Base-by-base conservation (phyloP, 2,888 invertebrate species). In the Apamea crenata region DNA sequence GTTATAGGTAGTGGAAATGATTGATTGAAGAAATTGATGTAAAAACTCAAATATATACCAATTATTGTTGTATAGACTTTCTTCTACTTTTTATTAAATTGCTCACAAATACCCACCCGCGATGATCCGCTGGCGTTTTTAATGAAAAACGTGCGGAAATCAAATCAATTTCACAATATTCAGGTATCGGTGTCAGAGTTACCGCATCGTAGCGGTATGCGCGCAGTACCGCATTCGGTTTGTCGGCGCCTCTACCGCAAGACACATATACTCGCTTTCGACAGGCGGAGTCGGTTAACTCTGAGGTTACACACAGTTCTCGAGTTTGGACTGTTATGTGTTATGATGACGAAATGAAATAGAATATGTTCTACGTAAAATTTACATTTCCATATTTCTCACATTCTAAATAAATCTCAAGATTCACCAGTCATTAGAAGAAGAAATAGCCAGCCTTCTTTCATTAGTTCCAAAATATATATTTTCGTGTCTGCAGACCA, bases 241-340 rank as follows among this genome's bases (percentile, higher is more conserved):
- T 90, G 84, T 89, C 86, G 86, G 87, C 88, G 84, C 32, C 82
- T 65, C 66, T 84, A 90, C 90, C 90, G 87, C 91, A 90, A 86
- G 85, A 81, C 86, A 87, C 79, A 87, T 77, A 89, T 88, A 86
- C 83, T 89, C 86, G 70, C 90, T 90, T 88, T 90, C 84, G 73
- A 82, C 89, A 77, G 79, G 68, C 65, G 50, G 73, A 76, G 80
- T 87, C 85, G 82, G 86, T 65, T 85, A 81, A 84, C 74, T 80
- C 70, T 85, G 87, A 47, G 89, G 90, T 90, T 83, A 77, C 80
- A 68, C 83, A 78, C 76, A 77, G 80, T 82, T 78, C 72, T 78
- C 69, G 50, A 74, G 70, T 80, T 72, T 29, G 67, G 47, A 79
- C 81, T 80, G 78, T 80, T 81, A 75, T 67, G 72, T 69, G 79